A percentile compares a stretch with the other conserved stretches of the same genome.
phyloP scores from a whole-genome alignment of 1,140 invertebrate genomes.

The Ceratoteleas bidentatus region DNA sequence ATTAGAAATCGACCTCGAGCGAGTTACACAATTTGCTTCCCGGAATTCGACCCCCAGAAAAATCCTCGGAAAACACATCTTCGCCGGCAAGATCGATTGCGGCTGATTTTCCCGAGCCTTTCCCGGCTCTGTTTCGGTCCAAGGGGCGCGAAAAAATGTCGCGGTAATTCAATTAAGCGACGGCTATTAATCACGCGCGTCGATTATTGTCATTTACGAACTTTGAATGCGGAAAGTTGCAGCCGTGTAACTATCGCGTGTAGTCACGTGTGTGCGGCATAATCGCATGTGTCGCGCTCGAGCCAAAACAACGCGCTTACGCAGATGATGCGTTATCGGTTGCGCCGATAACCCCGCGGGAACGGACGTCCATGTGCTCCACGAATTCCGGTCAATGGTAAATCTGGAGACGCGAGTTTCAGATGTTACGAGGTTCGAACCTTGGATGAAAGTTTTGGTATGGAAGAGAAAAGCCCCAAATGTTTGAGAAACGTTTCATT shows the following conservation, averaged over 20 bases:
- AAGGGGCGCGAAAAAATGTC: constrained; percentile 13
- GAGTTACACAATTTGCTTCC: too few relatives aligned
- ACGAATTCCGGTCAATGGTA: constrained; percentile 66
- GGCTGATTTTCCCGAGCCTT: too few relatives aligned
- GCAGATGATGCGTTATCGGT: constrained; percentile 58
- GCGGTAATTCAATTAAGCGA: constrained; percentile 47
- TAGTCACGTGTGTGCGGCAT: constrained; percentile 61
- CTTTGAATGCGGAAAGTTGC: constrained; percentile 54
- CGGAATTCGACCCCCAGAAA: too few relatives aligned
- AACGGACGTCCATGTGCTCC: constrained; percentile 61
- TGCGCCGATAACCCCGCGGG: constrained; percentile 71
- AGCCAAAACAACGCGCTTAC: constrained; percentile 70
- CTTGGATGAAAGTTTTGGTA: too few relatives aligned
- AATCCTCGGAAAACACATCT: too few relatives aligned
- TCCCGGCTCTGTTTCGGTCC: too few relatives aligned
- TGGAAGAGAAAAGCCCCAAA: too few relatives aligned
- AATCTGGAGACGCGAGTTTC: too few relatives aligned
- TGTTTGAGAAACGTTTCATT: too few relatives aligned
- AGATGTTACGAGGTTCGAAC: too few relatives aligned
- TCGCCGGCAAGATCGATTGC: too few relatives aligned
- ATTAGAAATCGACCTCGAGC: too few relatives aligned
- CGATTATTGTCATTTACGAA: constrained; percentile 54
- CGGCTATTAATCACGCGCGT: constrained; percentile 40
- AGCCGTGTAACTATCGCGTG: constrained; percentile 19
- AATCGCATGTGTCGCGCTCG: constrained; percentile 64